Percentiles rank a stretch among this genome's conserved stretches.
Evolutionary conservation across 2,797 vertebrate species (phyloP).

Genomic region (Protosalanx chinensis): DNA sequence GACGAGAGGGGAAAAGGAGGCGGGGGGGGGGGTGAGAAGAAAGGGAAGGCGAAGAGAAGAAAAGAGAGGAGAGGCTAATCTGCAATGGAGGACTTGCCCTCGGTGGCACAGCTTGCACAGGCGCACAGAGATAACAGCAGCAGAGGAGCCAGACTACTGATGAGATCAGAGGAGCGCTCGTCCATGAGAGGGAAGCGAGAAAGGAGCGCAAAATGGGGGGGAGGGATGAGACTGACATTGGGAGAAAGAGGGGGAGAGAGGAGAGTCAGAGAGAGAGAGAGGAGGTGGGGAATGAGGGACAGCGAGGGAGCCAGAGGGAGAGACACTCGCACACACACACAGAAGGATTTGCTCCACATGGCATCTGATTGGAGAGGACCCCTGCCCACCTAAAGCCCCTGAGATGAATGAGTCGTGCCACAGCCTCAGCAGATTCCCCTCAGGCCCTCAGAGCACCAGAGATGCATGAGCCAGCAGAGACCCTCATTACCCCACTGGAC

Average conservation of each 20-base stretch:
- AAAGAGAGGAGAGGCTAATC: neutral
- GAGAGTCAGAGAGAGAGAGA: neutral
- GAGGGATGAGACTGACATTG: neutral
- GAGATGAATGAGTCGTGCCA: conserved; percentile 64
- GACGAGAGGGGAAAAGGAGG: neutral
- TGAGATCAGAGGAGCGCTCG: neutral
- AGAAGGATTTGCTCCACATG: neutral
- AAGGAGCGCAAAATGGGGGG: neutral
- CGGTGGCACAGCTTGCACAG: neutral
- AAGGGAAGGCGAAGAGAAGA: neutral
- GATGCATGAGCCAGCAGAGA: too few relatives aligned
- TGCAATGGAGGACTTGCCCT: neutral
- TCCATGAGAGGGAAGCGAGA: neutral
- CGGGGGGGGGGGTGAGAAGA: neutral
- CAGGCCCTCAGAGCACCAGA: conserved; percentile 43
- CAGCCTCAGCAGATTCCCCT: conserved; percentile 44
- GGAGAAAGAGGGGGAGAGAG: neutral
- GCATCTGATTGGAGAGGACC: neutral
- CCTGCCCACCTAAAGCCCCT: conserved; percentile 37
- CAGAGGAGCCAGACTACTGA: neutral
- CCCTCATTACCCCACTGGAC: neutral
- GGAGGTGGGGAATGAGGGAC: neutral
- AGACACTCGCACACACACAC: neutral
- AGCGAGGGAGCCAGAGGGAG: neutral
- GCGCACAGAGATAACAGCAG: neutral